Conservation (phyloP, 2,797 vertebrate genomes). For the Oceanodroma leucorhoa region DNA sequence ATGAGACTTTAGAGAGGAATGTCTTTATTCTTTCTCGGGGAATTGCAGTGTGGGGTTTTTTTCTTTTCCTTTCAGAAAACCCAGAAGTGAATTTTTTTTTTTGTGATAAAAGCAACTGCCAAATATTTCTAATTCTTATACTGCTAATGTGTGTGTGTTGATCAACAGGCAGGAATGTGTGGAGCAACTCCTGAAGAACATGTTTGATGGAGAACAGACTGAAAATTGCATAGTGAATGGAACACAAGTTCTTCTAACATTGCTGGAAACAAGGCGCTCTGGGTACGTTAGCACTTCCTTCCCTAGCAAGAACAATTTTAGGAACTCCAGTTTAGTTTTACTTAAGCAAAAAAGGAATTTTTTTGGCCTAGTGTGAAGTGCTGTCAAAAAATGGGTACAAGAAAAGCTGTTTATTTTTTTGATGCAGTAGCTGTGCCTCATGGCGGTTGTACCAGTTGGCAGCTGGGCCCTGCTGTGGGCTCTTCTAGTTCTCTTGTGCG, state of each 20-base stretch:
- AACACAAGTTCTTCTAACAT: conserved; percentile 92
- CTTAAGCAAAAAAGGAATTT: not conserved
- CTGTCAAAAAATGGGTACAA: not conserved
- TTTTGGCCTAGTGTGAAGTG: not conserved
- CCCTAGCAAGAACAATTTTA: rapidly evolving
- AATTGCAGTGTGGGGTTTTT: not conserved
- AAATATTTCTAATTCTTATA: rapidly evolving
- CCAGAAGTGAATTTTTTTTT: not conserved
- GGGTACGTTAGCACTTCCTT: conserved; percentile 78
- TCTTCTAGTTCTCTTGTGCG: rapidly evolving
- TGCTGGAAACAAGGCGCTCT: conserved; percentile 91
- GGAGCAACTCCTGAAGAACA: conserved; percentile 90
- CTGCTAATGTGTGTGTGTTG: not conserved
- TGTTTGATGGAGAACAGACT: conserved; percentile 89
- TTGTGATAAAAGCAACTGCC: not conserved
- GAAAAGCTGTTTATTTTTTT: not conserved
- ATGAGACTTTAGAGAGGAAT: not conserved
- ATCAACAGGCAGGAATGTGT: conserved; percentile 88
- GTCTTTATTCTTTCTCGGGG: not conserved
- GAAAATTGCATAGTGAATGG: conserved; percentile 93
- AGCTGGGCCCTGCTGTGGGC: rapidly evolving
- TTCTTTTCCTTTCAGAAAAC: not conserved
- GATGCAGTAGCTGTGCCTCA: not conserved
- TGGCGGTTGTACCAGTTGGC: not conserved
- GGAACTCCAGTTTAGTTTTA: not conserved